Conservation (phyloP, 2,888 invertebrate species). For the Tubulanus polymorphus region DNA sequence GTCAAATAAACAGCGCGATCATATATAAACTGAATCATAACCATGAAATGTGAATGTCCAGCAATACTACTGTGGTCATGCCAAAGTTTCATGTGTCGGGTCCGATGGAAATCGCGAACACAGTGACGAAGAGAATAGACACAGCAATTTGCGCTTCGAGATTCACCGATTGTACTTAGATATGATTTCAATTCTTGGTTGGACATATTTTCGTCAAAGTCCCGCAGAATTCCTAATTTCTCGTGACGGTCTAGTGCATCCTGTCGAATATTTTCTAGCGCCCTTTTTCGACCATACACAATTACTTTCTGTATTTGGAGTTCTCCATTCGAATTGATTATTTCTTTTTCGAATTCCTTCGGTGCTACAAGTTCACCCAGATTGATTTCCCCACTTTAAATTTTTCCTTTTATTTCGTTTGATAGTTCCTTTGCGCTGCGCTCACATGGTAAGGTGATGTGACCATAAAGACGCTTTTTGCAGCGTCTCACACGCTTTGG, state of each 20-base stretch:
- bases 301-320: background rate
- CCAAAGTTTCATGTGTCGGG: background rate
- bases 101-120: background rate
- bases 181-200: too few relatives aligned
- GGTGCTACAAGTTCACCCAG: background rate
- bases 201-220: too few relatives aligned
- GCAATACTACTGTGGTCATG: slow-evolving; percentile 1
- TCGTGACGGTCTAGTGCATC: background rate
- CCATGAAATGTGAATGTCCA: background rate
- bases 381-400: background rate
- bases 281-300: background rate
- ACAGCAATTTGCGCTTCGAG: too few relatives aligned
- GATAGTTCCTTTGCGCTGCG: background rate
- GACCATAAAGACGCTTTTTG: background rate
- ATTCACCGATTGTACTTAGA: too few relatives aligned
- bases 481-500: background rate
- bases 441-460: background rate
- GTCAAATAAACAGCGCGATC: background rate
- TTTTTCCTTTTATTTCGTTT: background rate
- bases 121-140: too few relatives aligned
- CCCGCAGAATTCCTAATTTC: background rate
- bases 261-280: background rate
- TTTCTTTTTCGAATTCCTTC: background rate
- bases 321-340: background rate
- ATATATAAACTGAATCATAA: background rate